Conservation (phyloP, 2,797 vertebrate genomes). For the Mormyrops attenuatus region DNA sequence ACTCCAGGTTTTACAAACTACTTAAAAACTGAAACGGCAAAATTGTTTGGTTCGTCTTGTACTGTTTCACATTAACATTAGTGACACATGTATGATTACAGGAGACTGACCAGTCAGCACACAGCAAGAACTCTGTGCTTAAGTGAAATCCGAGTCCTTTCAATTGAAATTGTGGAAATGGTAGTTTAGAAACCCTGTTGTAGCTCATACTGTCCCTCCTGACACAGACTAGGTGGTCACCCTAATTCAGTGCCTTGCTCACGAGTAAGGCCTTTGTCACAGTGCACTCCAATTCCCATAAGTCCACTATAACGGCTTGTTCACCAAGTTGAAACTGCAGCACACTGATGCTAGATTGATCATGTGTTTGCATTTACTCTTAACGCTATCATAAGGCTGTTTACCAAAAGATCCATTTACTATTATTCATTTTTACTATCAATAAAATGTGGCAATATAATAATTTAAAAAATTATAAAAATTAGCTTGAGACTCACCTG, state of each 20-base stretch:
- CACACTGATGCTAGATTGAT: not conserved
- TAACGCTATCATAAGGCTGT: not conserved
- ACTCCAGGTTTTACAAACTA: not conserved
- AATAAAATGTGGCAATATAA: not conserved
- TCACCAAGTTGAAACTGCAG: not conserved
- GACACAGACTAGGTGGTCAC: not conserved
- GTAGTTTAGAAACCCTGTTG: not conserved
- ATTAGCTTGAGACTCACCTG: not conserved
- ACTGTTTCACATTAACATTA: not conserved
- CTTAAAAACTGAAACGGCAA: not conserved
- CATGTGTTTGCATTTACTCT: not conserved
- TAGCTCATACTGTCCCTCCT: not conserved
- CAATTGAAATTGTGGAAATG: not conserved
- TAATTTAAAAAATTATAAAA: not conserved
- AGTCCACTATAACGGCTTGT: not conserved
- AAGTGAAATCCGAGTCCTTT: not conserved
- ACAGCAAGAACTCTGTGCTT: not conserved
- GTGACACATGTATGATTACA: not conserved
- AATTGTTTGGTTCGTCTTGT: not conserved
- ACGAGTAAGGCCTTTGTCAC: not conserved
- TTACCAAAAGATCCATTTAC: not conserved
- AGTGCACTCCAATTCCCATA: not conserved
- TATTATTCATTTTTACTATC: not conserved
- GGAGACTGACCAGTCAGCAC: not conserved
- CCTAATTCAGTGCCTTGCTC: not conserved